Evolutionary conservation across 1,140 invertebrate species (phyloP).

Genomic region (Cydia pomonella): DNA sequence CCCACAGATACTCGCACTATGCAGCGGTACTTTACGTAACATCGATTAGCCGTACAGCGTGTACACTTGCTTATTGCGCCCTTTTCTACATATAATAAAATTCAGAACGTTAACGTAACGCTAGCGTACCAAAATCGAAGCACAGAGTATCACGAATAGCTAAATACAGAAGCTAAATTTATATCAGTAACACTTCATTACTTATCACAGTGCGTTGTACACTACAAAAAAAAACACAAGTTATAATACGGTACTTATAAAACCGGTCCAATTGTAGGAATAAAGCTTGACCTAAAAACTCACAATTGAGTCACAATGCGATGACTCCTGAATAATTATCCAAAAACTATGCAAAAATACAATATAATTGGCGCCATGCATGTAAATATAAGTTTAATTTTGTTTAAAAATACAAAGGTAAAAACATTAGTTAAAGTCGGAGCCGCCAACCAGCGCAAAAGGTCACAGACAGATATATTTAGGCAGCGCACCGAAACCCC

Average conservation of each 20-base stretch:
- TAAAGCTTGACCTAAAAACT: background rate
- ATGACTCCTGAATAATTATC: too few relatives aligned
- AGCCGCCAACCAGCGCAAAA: constrained; percentile 1
- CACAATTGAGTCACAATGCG: background rate
- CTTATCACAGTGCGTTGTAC: background rate
- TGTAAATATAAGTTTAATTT: background rate
- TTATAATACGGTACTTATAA: background rate
- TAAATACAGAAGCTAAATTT: background rate
- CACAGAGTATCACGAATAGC: background rate
- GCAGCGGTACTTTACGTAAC: constrained; percentile 25
- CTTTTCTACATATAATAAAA: background rate
- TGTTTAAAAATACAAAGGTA: background rate
- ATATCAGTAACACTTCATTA: background rate
- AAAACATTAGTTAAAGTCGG: background rate
- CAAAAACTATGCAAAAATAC: background rate
- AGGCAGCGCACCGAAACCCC: constrained; percentile 14
- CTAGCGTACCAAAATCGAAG: background rate
- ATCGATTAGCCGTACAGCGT: constrained; percentile 14
- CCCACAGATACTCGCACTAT: constrained; percentile 36
- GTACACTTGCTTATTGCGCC: constrained; percentile 16
- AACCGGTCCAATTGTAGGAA: background rate
- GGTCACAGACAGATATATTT: constrained; percentile 16
- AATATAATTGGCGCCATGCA: background rate
- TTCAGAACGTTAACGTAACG: too few relatives aligned
- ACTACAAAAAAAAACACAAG: background rate